Conservation (phyloP, 2,113 vertebrate genomes). For the Chloropsis cyanopogon region DNA sequence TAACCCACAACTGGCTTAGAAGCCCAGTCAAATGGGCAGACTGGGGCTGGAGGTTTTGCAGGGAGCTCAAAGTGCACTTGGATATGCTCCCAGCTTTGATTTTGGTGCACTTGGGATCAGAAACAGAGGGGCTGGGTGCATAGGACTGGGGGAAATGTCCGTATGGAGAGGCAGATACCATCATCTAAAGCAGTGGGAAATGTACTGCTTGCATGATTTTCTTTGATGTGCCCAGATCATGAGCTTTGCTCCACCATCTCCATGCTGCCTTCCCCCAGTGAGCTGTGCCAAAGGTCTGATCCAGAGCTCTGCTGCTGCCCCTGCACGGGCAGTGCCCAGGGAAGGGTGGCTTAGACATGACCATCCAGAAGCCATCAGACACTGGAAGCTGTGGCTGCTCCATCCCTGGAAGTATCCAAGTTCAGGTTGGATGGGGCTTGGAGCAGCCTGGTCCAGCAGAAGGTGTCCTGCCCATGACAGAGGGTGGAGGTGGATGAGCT, state of each 20-base stretch:
- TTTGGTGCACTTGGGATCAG: neutral
- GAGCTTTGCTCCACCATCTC: neutral
- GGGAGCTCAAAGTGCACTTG: neutral
- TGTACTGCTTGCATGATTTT: neutral
- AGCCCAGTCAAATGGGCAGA: neutral
- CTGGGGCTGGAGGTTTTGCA: neutral
- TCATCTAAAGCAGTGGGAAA: neutral
- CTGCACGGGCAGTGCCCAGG: fast-evolving
- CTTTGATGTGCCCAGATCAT: neutral
- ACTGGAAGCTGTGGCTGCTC: neutral
- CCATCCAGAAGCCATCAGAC: neutral
- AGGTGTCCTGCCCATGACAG: neutral
- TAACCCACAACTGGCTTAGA: neutral
- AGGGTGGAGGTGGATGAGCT: neutral
- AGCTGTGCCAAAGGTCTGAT: neutral
- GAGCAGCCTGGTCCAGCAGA: neutral
- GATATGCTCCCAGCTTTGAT: neutral
- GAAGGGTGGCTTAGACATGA: neutral
- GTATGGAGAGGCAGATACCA: neutral
- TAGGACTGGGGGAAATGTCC: neutral
- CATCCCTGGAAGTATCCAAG: neutral
- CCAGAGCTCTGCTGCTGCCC: neutral
- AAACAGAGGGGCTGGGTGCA: neutral
- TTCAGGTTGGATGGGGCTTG: fast-evolving
- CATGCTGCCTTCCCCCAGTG: fast-evolving